Percentiles rank a stretch among this genome's conserved stretches.
These are phyloP conservation scores for Liasis olivaceus DNA, from an alignment of 2,797 vertebrate genomes.

Conservation along the genomic window DNA sequence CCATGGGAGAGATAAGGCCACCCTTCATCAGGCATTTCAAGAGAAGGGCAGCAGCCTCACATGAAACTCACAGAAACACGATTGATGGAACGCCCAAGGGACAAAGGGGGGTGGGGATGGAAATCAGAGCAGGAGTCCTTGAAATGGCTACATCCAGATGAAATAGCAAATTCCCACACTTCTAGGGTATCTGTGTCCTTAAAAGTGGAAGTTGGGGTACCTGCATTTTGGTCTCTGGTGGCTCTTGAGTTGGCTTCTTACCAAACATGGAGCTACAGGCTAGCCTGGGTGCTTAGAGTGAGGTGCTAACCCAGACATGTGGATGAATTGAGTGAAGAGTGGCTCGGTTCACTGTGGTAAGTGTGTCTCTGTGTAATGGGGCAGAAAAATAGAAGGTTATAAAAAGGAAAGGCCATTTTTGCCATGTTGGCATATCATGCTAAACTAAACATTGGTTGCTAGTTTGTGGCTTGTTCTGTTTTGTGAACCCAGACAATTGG, in stretches of 20 bases:
- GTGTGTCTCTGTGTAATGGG: too few species aligned
- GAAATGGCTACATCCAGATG: neutral
- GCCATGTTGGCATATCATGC: too few species aligned
- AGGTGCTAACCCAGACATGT: too few species aligned
- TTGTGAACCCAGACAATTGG: too few species aligned
- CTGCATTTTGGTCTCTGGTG: too few species aligned
- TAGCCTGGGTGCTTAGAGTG: too few species aligned
- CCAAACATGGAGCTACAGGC: neutral
- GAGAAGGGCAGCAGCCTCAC: conserved; percentile 11
- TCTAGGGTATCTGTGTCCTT: neutral
- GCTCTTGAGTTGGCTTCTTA: neutral
- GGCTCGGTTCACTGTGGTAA: too few species aligned
- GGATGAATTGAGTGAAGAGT: too few species aligned
- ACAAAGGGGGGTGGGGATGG: neutral
- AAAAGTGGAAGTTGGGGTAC: neutral
- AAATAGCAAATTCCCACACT: neutral
- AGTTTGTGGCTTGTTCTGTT: too few species aligned
- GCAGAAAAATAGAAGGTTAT: too few species aligned
- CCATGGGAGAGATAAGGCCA: neutral
- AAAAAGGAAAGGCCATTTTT: too few species aligned
- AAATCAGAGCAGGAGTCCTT: neutral
- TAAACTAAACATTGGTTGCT: too few species aligned
- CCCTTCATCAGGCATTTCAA: neutral
- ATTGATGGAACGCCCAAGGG: neutral
- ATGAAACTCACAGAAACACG: neutral